Evolutionary conservation across 2,888 invertebrate species (phyloP).

Genomic region (Xestia sexstrigata): DNA sequence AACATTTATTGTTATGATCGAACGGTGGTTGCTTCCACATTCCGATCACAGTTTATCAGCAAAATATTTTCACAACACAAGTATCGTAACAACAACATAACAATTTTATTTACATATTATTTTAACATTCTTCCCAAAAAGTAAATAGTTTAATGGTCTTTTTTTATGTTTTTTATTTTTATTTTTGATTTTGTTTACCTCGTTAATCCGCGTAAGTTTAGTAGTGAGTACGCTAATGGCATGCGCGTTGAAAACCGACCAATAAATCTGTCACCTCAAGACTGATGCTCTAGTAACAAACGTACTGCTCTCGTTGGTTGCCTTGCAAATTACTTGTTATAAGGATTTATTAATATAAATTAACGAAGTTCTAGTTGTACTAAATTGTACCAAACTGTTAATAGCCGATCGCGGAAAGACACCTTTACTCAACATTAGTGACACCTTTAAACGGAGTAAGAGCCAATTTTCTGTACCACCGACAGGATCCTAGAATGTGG

Average conservation of each 20-base stretch:
- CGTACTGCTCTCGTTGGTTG: slow-evolving; percentile 55
- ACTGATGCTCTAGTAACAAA: slow-evolving; percentile 60
- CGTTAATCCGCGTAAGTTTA: slow-evolving; percentile 35
- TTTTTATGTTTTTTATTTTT: slow-evolving; percentile 25
- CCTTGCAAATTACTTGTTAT: slow-evolving; percentile 63
- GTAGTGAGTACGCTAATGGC: slow-evolving; percentile 66
- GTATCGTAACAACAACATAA: slow-evolving; percentile 77
- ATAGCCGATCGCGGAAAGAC: slow-evolving; percentile 43
- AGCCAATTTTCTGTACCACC: slow-evolving; percentile 29
- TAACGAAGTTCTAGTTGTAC: slow-evolving; percentile 39
- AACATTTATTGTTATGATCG: slow-evolving; percentile 79
- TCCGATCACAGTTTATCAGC: slow-evolving; percentile 82
- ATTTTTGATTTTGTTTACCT: slow-evolving; percentile 58
- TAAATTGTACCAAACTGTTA: slow-evolving; percentile 38
- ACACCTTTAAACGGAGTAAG: slow-evolving; percentile 38
- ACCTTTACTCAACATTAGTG: slow-evolving; percentile 32
- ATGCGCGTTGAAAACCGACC: slow-evolving; percentile 71
- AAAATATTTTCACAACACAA: slow-evolving; percentile 81
- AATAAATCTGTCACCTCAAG: slow-evolving; percentile 77
- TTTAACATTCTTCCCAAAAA: slow-evolving; percentile 55
- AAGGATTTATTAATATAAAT: slow-evolving; percentile 60
- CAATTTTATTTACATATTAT: slow-evolving; percentile 56
- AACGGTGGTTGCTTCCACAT: slow-evolving; percentile 83
- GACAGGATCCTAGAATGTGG: slow-evolving; percentile 25
- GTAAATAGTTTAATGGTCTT: slow-evolving; percentile 39